A percentile compares a stretch with the other conserved stretches of the same genome.
phyloP scores from a whole-genome alignment of 2,888 invertebrate genomes.

The Cephus sareptanus region DNA sequence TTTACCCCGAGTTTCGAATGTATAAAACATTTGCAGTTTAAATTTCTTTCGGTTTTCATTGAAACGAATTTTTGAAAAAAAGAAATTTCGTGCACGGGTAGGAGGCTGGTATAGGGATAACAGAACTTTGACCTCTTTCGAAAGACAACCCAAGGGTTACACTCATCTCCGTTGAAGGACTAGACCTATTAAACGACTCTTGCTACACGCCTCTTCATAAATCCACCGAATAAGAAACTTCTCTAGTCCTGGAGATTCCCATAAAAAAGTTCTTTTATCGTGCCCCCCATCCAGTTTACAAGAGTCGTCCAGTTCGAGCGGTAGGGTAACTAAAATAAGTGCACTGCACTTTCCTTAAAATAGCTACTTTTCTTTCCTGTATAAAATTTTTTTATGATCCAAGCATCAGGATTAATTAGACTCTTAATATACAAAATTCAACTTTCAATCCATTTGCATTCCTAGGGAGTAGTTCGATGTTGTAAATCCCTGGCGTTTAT shows the following conservation, averaged over 20 bases:
- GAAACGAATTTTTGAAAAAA: neutral
- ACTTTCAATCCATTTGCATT: neutral
- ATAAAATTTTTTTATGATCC: neutral
- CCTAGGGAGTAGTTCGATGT: neutral
- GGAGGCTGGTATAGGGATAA: neutral
- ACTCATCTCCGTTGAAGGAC: slow-evolving; percentile 25
- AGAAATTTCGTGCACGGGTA: neutral
- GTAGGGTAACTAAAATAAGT: neutral
- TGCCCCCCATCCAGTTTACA: neutral
- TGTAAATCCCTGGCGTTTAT: neutral
- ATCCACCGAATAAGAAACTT: neutral
- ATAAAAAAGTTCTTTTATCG: neutral
- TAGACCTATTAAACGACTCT: slow-evolving; percentile 47
- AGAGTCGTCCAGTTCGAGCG: neutral
- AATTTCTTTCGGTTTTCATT: neutral
- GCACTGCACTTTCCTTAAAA: neutral
- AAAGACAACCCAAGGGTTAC: slow-evolving; percentile 23
- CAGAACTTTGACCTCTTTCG: slow-evolving; percentile 21
- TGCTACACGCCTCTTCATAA: slow-evolving; percentile 28
- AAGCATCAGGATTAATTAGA: neutral
- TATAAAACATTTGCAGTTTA: neutral
- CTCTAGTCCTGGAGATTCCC: neutral
- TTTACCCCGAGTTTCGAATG: neutral
- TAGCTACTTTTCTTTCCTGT: neutral
- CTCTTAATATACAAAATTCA: neutral